Evolutionary conservation across 2,888 invertebrate species (phyloP).

Genomic region (Oscheius sp.): DNA sequence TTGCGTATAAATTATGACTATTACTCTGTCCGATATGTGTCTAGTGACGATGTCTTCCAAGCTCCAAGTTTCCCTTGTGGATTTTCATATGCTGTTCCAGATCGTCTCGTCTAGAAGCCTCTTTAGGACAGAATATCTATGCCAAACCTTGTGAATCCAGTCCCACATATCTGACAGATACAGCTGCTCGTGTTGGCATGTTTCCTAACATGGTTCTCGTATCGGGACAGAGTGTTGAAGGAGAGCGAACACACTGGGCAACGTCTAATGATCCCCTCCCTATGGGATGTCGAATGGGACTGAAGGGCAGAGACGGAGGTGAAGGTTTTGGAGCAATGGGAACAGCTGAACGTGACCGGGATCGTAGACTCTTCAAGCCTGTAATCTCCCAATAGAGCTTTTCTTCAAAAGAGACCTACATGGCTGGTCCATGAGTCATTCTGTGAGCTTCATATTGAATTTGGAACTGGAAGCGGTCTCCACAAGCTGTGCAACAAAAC

Average conservation of each 20-base stretch:
- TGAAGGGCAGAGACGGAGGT: conserved; percentile 30
- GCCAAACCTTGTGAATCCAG: conserved; percentile 8
- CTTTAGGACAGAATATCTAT: no score
- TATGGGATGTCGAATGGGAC: conserved; percentile 21
- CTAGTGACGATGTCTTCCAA: conserved; percentile 23
- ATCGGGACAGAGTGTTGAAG: conserved; percentile 37
- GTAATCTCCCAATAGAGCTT: not conserved
- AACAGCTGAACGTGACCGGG: conserved; percentile 25
- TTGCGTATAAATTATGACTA: no score
- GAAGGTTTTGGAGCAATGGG: conserved; percentile 32
- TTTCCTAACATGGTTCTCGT: conserved; percentile 34
- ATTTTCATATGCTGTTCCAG: conserved; percentile 25
- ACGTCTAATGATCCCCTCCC: conserved; percentile 16
- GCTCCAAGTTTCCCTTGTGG: conserved; percentile 26
- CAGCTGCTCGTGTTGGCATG: conserved; percentile 36
- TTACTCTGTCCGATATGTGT: not conserved
- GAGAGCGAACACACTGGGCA: conserved; percentile 39
- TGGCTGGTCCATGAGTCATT: conserved; percentile 27
- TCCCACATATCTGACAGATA: conserved; percentile 38
- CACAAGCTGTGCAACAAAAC: conserved; percentile 22
- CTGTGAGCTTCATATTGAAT: conserved; percentile 33
- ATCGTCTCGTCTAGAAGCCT: no score
- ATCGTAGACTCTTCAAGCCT: conserved; percentile 6
- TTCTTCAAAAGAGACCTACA: conserved; percentile 2
- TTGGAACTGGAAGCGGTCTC: conserved; percentile 31